phyloP scores from a whole-genome alignment of 2,888 invertebrate species.

The Hypomecis atomaria region DNA sequence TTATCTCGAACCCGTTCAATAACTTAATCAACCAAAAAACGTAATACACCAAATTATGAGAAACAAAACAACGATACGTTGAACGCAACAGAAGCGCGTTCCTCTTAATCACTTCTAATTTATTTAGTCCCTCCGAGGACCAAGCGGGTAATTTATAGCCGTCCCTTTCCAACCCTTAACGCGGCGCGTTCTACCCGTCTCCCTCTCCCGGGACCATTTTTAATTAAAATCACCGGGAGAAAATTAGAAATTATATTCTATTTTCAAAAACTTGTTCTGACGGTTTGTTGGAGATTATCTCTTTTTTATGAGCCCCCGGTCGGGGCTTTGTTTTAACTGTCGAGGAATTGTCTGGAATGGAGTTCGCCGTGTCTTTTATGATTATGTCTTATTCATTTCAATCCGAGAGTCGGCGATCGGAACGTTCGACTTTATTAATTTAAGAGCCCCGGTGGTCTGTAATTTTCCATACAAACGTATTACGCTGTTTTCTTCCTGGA shows the following conservation, averaged over 20 bases:
- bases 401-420: slow-evolving; percentile 66
- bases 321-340: slow-evolving; percentile 80
- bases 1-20: slow-evolving; percentile 16
- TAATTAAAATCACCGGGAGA: slow-evolving; percentile 84
- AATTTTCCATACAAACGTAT: too few species aligned
- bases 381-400: slow-evolving; percentile 76
- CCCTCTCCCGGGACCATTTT: slow-evolving; percentile 81
- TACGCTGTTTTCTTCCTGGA: too few species aligned
- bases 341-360: slow-evolving; percentile 77
- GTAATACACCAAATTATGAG: slow-evolving; percentile 56
- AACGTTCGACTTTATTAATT: slow-evolving; percentile 60
- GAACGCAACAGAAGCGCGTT: slow-evolving; percentile 77
- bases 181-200: slow-evolving; percentile 62
- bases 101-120: slow-evolving; percentile 85
- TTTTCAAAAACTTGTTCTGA: slow-evolving; percentile 84
- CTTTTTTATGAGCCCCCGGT: slow-evolving; percentile 82
- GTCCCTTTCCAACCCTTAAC: slow-evolving; percentile 72
- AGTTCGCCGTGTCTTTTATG: slow-evolving; percentile 69
- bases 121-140: slow-evolving; percentile 81
- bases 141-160: slow-evolving; percentile 76
- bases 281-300: slow-evolving; percentile 83
- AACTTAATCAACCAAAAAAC: slow-evolving; percentile 48
- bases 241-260: slow-evolving; percentile 85
- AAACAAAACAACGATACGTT: slow-evolving; percentile 72
- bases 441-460: too few species aligned